Evolutionary conservation across 2,113 vertebrate species (phyloP), one percentile per base, ranked within the genome.

Genomic region (Callipepla squamata): DNA sequence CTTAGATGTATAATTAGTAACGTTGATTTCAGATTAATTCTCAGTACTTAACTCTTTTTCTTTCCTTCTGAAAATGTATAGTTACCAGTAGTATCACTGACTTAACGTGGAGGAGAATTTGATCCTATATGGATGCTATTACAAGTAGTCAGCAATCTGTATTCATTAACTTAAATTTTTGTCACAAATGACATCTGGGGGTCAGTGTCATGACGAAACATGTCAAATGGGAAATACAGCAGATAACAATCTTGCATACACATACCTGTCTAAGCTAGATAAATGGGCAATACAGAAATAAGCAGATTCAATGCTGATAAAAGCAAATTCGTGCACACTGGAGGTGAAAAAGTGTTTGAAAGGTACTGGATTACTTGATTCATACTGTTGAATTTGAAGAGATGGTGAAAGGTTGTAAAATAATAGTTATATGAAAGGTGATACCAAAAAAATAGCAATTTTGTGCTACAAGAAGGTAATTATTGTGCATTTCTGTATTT

Each of bases 91-190:
- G 9, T 40, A 19, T 32, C 8, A 22, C 34, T 87, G 59, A 22
- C 25, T 48, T 77, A 23, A 38, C 32, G 30, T 25, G 17, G 38
- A 74, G 34, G 16, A 38, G 3, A 63, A 86, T 42, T 78, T 63
- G 30, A 28, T 87, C 87, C 11, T 58, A 0, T 62, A 42, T 14
- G 11, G 0, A 0, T 74, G 51, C 6, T 34, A 38, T 36, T 36
- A 63, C 25, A 62, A 36, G 2, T 9, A 66, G 48, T 40, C 48
- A 62, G 40, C 21, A 76, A 73, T 47, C 19, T 50, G 13, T n/a
- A 38, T 50, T 73, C 18, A 22, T 40, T 57, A 25, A 57, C 51
- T 50, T 72, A 88, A 28, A 16, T 76, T 86, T 61, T 59, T 61
- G 3, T 73, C 38, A 36, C 67, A 90, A 72, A 68, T 61, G 0